phyloP scores from a whole-genome alignment of 2,888 invertebrate genomes.

The Sylvicola cinctus region DNA sequence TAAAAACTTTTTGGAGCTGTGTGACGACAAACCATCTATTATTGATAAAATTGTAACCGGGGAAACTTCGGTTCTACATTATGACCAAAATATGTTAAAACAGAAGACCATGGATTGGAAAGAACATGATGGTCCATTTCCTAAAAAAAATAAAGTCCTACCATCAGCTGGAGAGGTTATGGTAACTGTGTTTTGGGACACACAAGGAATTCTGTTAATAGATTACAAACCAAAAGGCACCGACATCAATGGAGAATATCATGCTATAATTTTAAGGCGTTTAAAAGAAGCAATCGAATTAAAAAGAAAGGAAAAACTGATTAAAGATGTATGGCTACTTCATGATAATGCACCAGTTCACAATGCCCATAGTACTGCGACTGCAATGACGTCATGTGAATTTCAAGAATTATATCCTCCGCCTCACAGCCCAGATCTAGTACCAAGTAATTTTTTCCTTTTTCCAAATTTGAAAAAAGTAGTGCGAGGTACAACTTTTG shows the following conservation, averaged over 20 bases:
- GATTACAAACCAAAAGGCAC: neutral
- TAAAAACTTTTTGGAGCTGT: too few species aligned
- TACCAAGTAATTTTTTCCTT: neutral
- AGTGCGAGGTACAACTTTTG: neutral
- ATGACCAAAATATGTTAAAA: too few species aligned
- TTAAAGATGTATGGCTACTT: neutral
- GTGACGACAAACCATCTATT: too few species aligned
- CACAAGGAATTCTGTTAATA: neutral
- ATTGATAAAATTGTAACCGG: too few species aligned
- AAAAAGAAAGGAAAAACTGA: neutral
- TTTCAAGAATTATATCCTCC: neutral
- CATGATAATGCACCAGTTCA: neutral
- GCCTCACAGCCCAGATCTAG: neutral
- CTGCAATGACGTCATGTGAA: neutral
- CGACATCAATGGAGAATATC: neutral
- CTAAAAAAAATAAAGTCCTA: neutral
- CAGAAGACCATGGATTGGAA: too few species aligned
- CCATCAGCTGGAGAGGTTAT: neutral
- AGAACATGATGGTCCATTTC: too few species aligned
- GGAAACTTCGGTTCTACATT: too few species aligned
- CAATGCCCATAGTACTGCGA: neutral
- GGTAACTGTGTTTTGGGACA: constrained; percentile 1
- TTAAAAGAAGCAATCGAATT: neutral
- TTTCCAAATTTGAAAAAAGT: neutral
- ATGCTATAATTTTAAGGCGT: neutral